Evolutionary conservation across 1,140 invertebrate species (phyloP).

Genomic region (Campodea augens): DNA sequence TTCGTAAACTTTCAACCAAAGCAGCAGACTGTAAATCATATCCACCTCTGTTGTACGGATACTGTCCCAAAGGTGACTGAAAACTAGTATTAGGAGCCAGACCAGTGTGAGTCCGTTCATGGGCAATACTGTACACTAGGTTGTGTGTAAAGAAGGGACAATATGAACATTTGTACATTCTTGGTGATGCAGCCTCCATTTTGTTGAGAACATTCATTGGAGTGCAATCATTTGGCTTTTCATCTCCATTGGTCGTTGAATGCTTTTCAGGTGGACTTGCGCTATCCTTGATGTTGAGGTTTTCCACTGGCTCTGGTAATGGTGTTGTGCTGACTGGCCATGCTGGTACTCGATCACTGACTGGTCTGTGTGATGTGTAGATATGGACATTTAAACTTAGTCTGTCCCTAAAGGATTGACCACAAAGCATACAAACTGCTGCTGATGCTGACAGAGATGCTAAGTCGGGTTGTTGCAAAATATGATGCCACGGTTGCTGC

Average conservation of each 20-base stretch:
- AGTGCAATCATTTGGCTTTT: slow-evolving; percentile 39
- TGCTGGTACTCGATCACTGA: background rate
- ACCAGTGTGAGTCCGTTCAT: slow-evolving; percentile 60
- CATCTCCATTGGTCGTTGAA: slow-evolving; percentile 18
- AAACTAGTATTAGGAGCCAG: slow-evolving; percentile 9
- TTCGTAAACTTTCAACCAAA: too few species aligned
- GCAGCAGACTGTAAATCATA: slow-evolving; percentile 10
- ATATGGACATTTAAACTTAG: slow-evolving; percentile 33
- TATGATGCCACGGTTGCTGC: slow-evolving; percentile 7
- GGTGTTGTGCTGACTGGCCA: slow-evolving; percentile 1
- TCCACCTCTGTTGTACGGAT: slow-evolving; percentile 10
- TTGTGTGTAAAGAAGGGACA: slow-evolving; percentile 77
- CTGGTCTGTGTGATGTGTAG: slow-evolving; percentile 9
- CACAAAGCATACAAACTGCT: slow-evolving; percentile 28
- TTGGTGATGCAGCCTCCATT: slow-evolving; percentile 19
- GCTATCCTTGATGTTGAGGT: background rate
- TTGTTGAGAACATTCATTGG: slow-evolving; percentile 29
- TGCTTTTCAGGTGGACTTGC: slow-evolving; percentile 1
- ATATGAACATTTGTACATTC: slow-evolving; percentile 69
- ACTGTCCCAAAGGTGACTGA: slow-evolving; percentile 8
- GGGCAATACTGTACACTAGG: slow-evolving; percentile 71
- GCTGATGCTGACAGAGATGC: slow-evolving; percentile 2
- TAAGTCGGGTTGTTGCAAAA: slow-evolving; percentile 1
- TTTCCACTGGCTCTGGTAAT: background rate
- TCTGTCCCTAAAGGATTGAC: slow-evolving; percentile 26